Conservation (phyloP, 2,797 vertebrate species). For the Bovichtus diacanthus region DNA sequence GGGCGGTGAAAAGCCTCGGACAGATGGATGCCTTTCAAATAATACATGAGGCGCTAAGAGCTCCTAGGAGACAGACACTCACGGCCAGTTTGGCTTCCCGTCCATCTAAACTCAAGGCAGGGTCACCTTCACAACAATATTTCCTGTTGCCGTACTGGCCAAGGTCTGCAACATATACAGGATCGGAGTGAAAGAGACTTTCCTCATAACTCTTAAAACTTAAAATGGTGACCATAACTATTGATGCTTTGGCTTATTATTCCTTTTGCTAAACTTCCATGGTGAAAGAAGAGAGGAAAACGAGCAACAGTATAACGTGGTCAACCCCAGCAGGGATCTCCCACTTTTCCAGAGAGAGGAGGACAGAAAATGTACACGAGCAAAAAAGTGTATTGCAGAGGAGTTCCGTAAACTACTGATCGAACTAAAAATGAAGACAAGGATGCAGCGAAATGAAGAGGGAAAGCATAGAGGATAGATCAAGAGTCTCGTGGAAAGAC, state of each 20-base stretch:
- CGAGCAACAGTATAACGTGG: slow-evolving; percentile 12
- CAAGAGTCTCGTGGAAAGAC: slow-evolving; percentile 47
- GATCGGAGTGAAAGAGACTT: not conserved
- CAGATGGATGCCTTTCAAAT: slow-evolving; percentile 64
- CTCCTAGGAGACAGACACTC: slow-evolving; percentile 64
- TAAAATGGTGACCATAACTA: slow-evolving; percentile 5
- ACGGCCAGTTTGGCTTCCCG: slow-evolving; percentile 46
- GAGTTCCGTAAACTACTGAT: slow-evolving; percentile 24
- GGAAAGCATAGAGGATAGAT: slow-evolving; percentile 21
- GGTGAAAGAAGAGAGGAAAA: slow-evolving; percentile 13
- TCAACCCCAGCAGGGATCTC: slow-evolving; percentile 18
- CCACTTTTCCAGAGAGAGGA: slow-evolving; percentile 8
- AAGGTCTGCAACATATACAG: slow-evolving; percentile 21
- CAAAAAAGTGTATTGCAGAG: slow-evolving; percentile 15
- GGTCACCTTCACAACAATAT: slow-evolving; percentile 41
- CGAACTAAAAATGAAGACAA: slow-evolving; percentile 27
- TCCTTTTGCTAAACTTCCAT: not conserved
- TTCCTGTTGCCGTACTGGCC: slow-evolving; percentile 42
- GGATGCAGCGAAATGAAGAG: slow-evolving; percentile 7
- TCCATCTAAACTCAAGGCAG: slow-evolving; percentile 46
- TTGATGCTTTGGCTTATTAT: not conserved
- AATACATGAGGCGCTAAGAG: slow-evolving; percentile 68
- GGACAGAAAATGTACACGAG: not conserved
- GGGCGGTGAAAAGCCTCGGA: slow-evolving; percentile 51
- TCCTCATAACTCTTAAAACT: slow-evolving; percentile 14